A percentile compares a stretch with the other conserved stretches of the same genome.
Evolutionary conservation across 1,140 invertebrate species (phyloP).

Genomic region (Macrobrachium rosenbergii): DNA sequence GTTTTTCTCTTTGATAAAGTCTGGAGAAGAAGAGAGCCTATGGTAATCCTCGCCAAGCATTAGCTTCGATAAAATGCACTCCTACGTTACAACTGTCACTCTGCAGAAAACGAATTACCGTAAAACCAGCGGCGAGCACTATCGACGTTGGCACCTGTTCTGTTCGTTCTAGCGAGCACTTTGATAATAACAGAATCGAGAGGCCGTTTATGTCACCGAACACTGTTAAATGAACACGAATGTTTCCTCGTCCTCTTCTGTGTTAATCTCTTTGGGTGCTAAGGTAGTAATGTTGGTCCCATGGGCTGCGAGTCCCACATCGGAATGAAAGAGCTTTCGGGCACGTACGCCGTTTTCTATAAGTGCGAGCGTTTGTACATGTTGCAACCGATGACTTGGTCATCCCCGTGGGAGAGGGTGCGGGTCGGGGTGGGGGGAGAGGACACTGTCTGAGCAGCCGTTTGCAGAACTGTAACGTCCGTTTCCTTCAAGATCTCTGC

Average conservation of each 20-base stretch:
- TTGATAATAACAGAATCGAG: too few relatives aligned
- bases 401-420: not conserved
- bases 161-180: too few relatives aligned
- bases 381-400: conserved; percentile 6
- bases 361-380: not conserved
- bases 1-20: conserved; percentile 19
- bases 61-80: not conserved
- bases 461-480: too few relatives aligned
- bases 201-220: too few relatives aligned
- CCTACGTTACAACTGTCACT: not conserved
- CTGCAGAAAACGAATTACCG: not conserved
- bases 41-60: conserved; percentile 38
- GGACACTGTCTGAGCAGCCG: too few relatives aligned
- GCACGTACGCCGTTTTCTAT: conserved; percentile 54
- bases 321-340: conserved; percentile 30
- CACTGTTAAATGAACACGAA: too few relatives aligned
- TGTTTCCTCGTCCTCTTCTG: too few relatives aligned
- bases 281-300: not conserved
- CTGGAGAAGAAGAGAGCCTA: conserved; percentile 26
- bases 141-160: not conserved
- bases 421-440: not conserved
- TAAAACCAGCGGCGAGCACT: not conserved
- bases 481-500: too few relatives aligned
- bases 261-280: not conserved
- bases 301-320: not conserved